A percentile compares a stretch with the other conserved stretches of the same genome.
These are phyloP conservation scores for Cabera pusaria DNA, from an alignment of 2,888 invertebrate species.

Conservation along the genomic window DNA sequence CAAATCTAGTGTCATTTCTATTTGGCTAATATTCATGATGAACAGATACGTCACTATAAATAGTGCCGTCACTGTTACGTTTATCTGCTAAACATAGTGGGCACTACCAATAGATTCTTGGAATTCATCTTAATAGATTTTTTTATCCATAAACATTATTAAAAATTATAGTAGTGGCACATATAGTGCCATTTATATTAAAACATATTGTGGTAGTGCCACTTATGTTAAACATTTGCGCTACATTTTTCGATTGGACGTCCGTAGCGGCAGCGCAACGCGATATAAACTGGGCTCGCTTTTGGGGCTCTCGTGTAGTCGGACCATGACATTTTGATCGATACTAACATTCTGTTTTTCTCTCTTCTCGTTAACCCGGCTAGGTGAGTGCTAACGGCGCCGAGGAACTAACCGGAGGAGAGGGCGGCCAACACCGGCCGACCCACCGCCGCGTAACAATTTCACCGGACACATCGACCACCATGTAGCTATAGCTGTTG, in stretches of 20 bases:
- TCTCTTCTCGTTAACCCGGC: conserved; percentile 88
- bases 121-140: too few relatives aligned
- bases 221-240: too few relatives aligned
- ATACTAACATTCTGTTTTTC: conserved; percentile 88
- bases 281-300: conserved; percentile 57
- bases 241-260: neutral
- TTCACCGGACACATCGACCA: conserved; percentile 79
- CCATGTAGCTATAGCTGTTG: conserved; percentile 82
- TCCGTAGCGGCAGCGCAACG: conserved; percentile 48
- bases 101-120: too few relatives aligned
- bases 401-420: conserved; percentile 79
- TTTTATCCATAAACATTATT: too few relatives aligned
- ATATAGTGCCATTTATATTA: too few relatives aligned
- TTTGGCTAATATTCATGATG: too few relatives aligned
- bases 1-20: too few relatives aligned
- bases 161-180: too few relatives aligned
- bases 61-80: neutral
- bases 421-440: conserved; percentile 60
- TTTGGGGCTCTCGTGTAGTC: conserved; percentile 68
- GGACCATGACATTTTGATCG: conserved; percentile 80
- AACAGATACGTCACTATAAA: neutral
- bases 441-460: conserved; percentile 72
- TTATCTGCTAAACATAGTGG: neutral
- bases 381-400: conserved; percentile 91
- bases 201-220: too few relatives aligned